Base-by-base conservation (phyloP, 2,888 invertebrate species). In the Drosophila borealis region DNA sequence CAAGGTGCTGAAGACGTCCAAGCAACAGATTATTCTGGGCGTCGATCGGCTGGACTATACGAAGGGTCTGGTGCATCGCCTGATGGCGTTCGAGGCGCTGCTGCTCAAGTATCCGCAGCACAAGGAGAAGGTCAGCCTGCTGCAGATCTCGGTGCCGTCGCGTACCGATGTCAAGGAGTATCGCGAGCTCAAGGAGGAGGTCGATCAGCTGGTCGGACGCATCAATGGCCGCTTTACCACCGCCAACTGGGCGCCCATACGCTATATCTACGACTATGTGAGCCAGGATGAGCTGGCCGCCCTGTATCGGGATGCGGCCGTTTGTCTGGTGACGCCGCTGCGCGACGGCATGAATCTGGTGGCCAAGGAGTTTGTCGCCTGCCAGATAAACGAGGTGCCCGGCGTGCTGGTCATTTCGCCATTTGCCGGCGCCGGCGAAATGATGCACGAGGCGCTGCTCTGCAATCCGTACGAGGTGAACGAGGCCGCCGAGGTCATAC, bases 311-410 rank as follows among this genome's bases (percentile, higher is more conserved):
- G 97, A 97, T 84, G 95, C 97, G 0, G 96, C 97, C 0, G 97
- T 98, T 0, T 97, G 97, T 36, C 93, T 98, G 42, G 97, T 98
- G 0, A 97, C 97, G 0, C 98, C 98, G 0, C 92, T 98, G 3
- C 93, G 98, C 56, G 97, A 97, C 87, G 97, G 97, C 54, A 98
- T 98, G 97, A 98, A 98, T 92, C 93, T 98, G 57, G 97, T 98
- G 0, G 97, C 97, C 8, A 98, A 98, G 91, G 98, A 98, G 91
- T 98, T 97, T 90, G 97, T 97, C 1, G 98, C 98, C 1, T 97
- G 97, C 89, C 97, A 98, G 92, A 97, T 97, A 37, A 97, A 97
- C 86, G 94, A 94, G 25, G 95, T 96, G 0, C 97, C 96, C 0
- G 98, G 98, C 3, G 97, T 98, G 0, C 92, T 98, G 39, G 96